phyloP scores from a whole-genome alignment of 2,113 vertebrate genomes.

The Siphamia tubifer region DNA sequence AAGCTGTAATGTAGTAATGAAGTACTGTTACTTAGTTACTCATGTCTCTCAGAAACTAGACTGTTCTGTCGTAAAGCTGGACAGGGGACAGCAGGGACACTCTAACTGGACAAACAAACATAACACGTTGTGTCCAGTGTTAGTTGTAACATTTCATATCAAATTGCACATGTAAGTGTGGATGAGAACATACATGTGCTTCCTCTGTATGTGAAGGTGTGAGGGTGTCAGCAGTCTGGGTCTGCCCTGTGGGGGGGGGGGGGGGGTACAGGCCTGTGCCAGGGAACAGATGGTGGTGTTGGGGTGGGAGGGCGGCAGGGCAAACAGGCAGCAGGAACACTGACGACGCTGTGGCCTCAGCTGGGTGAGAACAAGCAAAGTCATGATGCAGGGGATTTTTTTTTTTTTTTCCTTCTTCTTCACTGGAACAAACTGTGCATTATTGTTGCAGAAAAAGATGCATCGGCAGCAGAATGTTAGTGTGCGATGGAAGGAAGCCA shows the following conservation, averaged over 20 bases:
- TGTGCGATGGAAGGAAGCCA: conserved; percentile 17
- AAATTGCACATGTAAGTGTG: neutral
- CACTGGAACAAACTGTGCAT: conserved; percentile 32
- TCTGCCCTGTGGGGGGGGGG: conserved; percentile 28
- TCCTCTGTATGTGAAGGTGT: conserved; percentile 48
- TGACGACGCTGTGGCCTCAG: conserved; percentile 49
- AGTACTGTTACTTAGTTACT: too few species aligned
- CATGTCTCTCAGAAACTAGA: too few species aligned
- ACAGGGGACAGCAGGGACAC: too few species aligned
- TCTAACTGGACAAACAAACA: too few species aligned
- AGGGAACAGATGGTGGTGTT: conserved; percentile 75
- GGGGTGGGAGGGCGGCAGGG: conserved; percentile 43
- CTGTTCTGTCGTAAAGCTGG: too few species aligned
- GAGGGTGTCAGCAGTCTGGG: conserved; percentile 67
- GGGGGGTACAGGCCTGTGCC: conserved; percentile 40
- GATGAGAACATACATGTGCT: neutral
- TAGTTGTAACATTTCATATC: too few species aligned
- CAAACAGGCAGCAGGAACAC: conserved; percentile 40
- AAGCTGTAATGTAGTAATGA: too few species aligned
- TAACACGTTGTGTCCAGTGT: too few species aligned
- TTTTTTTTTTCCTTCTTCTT: conserved; percentile 31
- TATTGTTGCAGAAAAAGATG: conserved; percentile 37
- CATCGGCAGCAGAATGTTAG: conserved; percentile 39
- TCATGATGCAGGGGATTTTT: conserved; percentile 60
- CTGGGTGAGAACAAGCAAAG: conserved; percentile 53